Conservation (phyloP, 2,888 invertebrate species). For the Chaetoderma sp. region DNA sequence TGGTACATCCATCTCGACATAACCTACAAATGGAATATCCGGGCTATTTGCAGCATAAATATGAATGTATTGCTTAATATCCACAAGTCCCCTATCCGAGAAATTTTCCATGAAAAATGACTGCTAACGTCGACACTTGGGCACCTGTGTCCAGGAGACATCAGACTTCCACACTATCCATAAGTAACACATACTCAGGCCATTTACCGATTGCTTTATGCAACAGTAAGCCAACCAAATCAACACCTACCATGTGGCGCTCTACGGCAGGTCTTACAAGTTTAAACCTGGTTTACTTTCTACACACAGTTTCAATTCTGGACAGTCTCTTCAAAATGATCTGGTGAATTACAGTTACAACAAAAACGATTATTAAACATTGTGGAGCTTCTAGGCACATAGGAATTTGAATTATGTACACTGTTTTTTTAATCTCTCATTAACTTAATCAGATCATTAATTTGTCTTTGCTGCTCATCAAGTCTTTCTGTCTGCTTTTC, state of each 20-base stretch:
- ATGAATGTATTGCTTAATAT: not conserved
- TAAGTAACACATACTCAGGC: not conserved
- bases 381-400: too few relatives aligned
- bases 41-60: slow-evolving; percentile 11
- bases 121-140: slow-evolving; percentile 14
- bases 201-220: slow-evolving; percentile 15
- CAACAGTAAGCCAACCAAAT: slow-evolving; percentile 12
- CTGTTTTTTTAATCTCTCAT: too few relatives aligned
- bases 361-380: too few relatives aligned
- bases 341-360: too few relatives aligned
- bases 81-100: not conserved
- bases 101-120: slow-evolving; percentile 5
- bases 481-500: too few relatives aligned
- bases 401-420: too few relatives aligned
- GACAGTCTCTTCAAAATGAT: too few relatives aligned
- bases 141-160: slow-evolving; percentile 15
- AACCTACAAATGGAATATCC: slow-evolving; percentile 17
- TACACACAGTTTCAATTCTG: too few relatives aligned
- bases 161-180: not conserved
- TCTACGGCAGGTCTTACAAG: slow-evolving; percentile 5
- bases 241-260: not conserved
- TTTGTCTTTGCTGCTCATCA: too few relatives aligned
- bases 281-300: too few relatives aligned
- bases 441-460: too few relatives aligned
- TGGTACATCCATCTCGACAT: slow-evolving; percentile 5